These are phyloP conservation scores for Drosophila helvetica DNA, from an alignment of 2,888 invertebrate species.

Conservation along the genomic window DNA sequence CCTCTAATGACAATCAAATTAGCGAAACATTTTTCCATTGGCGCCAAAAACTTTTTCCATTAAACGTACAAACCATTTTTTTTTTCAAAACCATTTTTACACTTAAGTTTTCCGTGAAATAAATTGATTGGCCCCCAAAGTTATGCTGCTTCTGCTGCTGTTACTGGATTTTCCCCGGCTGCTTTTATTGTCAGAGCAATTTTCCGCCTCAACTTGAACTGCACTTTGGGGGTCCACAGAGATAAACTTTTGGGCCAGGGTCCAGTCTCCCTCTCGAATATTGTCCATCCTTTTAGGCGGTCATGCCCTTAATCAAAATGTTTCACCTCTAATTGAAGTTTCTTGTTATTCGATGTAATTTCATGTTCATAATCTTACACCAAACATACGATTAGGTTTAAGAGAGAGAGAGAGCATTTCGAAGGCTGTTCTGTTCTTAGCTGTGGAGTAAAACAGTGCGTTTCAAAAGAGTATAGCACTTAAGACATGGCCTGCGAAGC, in stretches of 20 bases:
- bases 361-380: constrained; percentile 50
- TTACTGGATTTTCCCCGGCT: constrained; percentile 31
- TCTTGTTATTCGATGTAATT: constrained; percentile 60
- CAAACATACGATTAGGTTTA: constrained; percentile 35
- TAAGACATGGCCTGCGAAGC: neutral
- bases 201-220: constrained; percentile 25
- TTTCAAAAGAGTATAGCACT: neutral
- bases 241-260: constrained; percentile 33
- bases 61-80: constrained; percentile 56
- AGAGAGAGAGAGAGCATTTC: neutral
- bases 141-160: constrained; percentile 7
- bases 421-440: neutral
- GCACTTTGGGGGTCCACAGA: constrained; percentile 18
- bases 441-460: neutral
- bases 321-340: constrained; percentile 71
- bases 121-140: constrained; percentile 54
- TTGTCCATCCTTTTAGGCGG: neutral
- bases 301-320: constrained; percentile 51
- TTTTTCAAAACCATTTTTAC: neutral
- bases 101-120: constrained; percentile 26
- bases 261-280: neutral
- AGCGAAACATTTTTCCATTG: constrained; percentile 54
- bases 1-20: constrained; percentile 77
- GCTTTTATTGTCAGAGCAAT: constrained; percentile 44
- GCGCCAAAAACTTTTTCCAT: constrained; percentile 74